Evolutionary conservation across 2,888 invertebrate genomes (phyloP), one percentile per base, ranked within the genome.

Genomic region (Noctuana brunneofusca): DNA sequence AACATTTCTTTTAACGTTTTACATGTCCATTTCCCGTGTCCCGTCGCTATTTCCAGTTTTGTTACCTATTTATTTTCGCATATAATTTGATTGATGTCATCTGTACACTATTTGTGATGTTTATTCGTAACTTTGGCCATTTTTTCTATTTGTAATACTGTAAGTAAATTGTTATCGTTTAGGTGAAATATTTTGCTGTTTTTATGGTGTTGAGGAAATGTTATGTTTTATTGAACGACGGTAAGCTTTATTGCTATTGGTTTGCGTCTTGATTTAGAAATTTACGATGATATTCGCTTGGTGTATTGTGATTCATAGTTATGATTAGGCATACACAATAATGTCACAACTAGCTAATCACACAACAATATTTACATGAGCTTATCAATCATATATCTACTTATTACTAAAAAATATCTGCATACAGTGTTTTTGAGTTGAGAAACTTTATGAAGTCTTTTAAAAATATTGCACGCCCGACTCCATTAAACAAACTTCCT

Each of bases 121-220:
- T 53, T 48, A 60, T 30, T 60, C 54, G 24, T 60, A 60, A 54
- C 48, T 60, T 54, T 16, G 12, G 53, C 35, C 43, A 60, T 60
- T 53, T 46, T 38, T 60, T 53, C 46, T 46, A 53, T 60, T 60
- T 54, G 53, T 43, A 52, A 43, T 30, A n/a, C 41, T 43, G 30
- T 22, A 35, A 60, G 46, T 60, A 53, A 53, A 60, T 58, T 54
- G 46, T 53, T 54, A 46, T 32, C 16, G 14, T 60, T 60, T 46
- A 43, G 14, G 30, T 30, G 14, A 32, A 53, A 53, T 60, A 6
- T 46, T 32, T 60, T 24, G 53, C 22, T 60, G 22, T 53, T 60
- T 52, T 35, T 46, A 53, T 32, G 53, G 24, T 32, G 35, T 60
- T n/a, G 49, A 41, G 41, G 58, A 52, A 59, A 52, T 27, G 20